Percentiles rank a stretch among this genome's conserved stretches.
Evolutionary conservation across 2,888 invertebrate species (phyloP).

Genomic region (Hydroisotoma schaefferi): DNA sequence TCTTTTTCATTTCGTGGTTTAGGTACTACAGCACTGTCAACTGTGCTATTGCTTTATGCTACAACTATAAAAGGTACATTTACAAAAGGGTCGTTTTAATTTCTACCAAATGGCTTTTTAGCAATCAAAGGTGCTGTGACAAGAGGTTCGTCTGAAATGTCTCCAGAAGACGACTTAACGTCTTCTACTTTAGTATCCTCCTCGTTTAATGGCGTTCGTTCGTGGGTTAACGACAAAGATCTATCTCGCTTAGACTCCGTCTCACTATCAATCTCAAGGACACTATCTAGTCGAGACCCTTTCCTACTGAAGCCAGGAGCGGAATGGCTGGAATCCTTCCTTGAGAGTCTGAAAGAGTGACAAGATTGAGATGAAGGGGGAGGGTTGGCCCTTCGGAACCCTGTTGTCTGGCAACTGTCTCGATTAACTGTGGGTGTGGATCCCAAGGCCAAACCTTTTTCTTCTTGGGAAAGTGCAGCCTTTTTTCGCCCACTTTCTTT

Average conservation of each 20-base stretch:
- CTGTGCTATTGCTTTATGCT: too few species aligned
- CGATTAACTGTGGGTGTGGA: not conserved
- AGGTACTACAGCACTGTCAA: too few species aligned
- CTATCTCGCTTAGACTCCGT: not conserved
- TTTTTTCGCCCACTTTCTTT: too few species aligned
- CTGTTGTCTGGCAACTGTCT: not conserved
- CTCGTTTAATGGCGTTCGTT: too few species aligned
- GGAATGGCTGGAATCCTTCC: conserved; percentile 17
- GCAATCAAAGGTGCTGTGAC: too few species aligned
- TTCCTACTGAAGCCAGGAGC: not conserved
- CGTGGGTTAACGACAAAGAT: too few species aligned
- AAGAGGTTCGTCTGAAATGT: not conserved
- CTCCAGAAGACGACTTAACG: too few species aligned
- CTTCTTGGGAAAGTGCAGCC: too few species aligned
- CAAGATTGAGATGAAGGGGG: conserved; percentile 35
- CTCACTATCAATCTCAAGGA: not conserved
- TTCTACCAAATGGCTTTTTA: too few species aligned
- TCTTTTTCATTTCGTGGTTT: too few species aligned
- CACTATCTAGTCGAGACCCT: conserved; percentile 1
- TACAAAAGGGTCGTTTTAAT: not conserved
- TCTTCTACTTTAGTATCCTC: too few species aligned
- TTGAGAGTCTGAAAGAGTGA: conserved; percentile 31
- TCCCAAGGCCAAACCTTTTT: not conserved
- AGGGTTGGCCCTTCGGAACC: conserved; percentile 12
- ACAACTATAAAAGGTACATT: too few species aligned